Conservation (phyloP, 2,888 invertebrate species). For the Dolichopus griseipennis region DNA sequence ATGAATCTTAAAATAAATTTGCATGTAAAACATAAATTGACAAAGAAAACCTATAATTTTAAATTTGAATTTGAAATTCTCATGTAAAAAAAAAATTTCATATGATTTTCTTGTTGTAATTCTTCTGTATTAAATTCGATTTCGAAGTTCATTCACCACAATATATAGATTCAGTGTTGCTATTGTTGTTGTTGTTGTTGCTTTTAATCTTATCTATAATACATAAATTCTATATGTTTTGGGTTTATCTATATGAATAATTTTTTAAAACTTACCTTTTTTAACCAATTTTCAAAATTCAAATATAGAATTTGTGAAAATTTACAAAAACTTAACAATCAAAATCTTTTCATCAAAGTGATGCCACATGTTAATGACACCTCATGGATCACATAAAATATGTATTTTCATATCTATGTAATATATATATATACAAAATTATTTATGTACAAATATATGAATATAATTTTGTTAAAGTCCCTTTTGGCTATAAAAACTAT, state of each 20-base stretch:
- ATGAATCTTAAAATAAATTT: background rate
- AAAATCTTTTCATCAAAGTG: background rate
- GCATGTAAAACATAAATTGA: background rate
- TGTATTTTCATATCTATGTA: too few relatives aligned
- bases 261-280: background rate
- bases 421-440: too few relatives aligned
- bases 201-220: too few relatives aligned
- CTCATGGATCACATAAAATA: background rate
- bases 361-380: constrained; percentile 6
- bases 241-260: too few relatives aligned
- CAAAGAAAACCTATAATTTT: background rate
- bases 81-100: background rate
- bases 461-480: background rate
- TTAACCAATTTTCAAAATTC: background rate
- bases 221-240: too few relatives aligned
- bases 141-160: background rate
- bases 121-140: background rate
- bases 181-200: background rate
- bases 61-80: background rate
- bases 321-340: background rate
- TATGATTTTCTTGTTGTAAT: too few relatives aligned
- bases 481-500: too few relatives aligned
- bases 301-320: background rate
- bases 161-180: background rate
- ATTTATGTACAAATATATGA: background rate